Evolutionary conservation across 2,888 invertebrate species (phyloP).

Genomic region (Drosophila anomalata): DNA sequence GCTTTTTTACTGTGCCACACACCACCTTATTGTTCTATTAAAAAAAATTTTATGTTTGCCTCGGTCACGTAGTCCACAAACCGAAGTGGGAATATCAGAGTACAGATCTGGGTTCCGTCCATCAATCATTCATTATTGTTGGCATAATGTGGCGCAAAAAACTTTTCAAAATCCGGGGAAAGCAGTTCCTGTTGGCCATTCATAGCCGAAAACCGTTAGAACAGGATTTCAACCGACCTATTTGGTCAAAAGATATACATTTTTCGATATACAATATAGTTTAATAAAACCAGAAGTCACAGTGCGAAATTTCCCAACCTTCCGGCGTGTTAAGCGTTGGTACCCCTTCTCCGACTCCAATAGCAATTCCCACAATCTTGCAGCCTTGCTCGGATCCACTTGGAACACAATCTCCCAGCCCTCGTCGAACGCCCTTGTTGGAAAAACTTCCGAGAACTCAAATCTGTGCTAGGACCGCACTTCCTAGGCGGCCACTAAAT

Average conservation of each 20-base stretch:
- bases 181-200: conserved; percentile 36
- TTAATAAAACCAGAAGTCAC: not conserved
- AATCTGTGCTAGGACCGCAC: conserved; percentile 30
- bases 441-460: conserved; percentile 41
- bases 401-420: conserved; percentile 28
- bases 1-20: conserved; percentile 44
- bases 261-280: too few species aligned
- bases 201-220: not conserved
- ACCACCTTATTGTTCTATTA: conserved; percentile 41
- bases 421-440: conserved; percentile 34
- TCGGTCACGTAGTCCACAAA: conserved; percentile 68
- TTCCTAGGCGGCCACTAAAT: conserved; percentile 56
- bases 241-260: not conserved
- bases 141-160: conserved; percentile 27
- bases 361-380: conserved; percentile 36
- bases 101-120: conserved; percentile 31
- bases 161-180: conserved; percentile 36
- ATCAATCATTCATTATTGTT: conserved; percentile 62
- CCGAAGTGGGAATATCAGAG: conserved; percentile 29
- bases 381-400: conserved; percentile 11
- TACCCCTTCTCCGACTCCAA: conserved; percentile 26
- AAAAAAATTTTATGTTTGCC: conserved; percentile 37
- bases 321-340: conserved; percentile 11
- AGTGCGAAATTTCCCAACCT: conserved; percentile 21
- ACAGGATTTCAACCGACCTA: not conserved